Evolutionary conservation across 2,888 invertebrate genomes (phyloP).

Genomic region (Aphelenchoides bicaudatus): DNA sequence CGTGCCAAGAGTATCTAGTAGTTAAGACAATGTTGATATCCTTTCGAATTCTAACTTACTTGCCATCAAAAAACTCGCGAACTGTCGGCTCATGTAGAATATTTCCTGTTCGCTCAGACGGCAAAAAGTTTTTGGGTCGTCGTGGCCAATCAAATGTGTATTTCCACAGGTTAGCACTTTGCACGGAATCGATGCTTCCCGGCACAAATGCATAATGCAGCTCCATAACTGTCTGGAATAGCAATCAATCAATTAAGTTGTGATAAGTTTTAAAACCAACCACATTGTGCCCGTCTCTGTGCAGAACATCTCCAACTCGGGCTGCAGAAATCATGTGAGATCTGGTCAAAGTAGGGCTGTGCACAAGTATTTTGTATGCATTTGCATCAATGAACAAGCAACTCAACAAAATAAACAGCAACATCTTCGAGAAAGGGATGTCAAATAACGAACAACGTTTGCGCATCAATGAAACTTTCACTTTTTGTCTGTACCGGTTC

Average conservation of each 20-base stretch:
- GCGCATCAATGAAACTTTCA: too few species aligned
- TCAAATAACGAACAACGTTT: too few species aligned
- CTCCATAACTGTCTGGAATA: too few species aligned
- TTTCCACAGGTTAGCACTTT: conserved; percentile 9
- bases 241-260: too few species aligned
- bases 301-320: conserved; percentile 24
- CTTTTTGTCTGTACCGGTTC: too few species aligned
- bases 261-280: conserved; percentile 26
- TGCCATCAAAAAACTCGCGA: too few species aligned
- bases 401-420: conserved; percentile 1
- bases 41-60: too few species aligned
- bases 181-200: not conserved
- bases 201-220: too few species aligned
- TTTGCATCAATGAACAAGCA: not conserved
- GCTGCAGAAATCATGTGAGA: conserved; percentile 24
- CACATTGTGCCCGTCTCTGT: conserved; percentile 24
- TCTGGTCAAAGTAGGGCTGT: conserved; percentile 3
- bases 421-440: too few species aligned
- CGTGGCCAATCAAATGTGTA: conserved; percentile 17
- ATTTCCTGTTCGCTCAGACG: not conserved
- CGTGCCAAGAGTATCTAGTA: too few species aligned
- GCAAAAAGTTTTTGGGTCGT: not conserved
- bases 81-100: not conserved
- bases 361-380: conserved; percentile 18
- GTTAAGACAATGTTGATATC: too few species aligned